These are phyloP conservation scores for Leuciscus waleckii DNA, from an alignment of 2,797 vertebrate genomes.

Conservation along the genomic window DNA sequence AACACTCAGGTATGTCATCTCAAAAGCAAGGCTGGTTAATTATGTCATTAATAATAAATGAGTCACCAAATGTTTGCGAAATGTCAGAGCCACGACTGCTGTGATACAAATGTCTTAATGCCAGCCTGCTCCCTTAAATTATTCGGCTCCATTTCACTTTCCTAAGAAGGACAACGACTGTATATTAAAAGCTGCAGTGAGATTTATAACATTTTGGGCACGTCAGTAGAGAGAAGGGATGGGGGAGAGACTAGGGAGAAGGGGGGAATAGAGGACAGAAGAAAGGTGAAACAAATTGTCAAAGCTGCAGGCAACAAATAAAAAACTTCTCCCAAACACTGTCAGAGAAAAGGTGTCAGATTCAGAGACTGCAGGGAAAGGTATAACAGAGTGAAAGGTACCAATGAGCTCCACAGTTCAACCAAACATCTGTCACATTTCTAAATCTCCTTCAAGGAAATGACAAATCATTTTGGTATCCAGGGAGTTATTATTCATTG, in stretches of 20 bases:
- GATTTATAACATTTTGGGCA: slow-evolving; percentile 11
- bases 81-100: slow-evolving; percentile 7
- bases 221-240: slow-evolving; percentile 12
- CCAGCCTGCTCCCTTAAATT: neutral
- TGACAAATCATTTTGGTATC: slow-evolving; percentile 24
- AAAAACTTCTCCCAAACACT: slow-evolving; percentile 2
- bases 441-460: slow-evolving; percentile 23
- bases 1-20: slow-evolving; percentile 10
- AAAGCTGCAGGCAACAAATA: slow-evolving; percentile 21
- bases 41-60: slow-evolving; percentile 35
- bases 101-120: slow-evolving; percentile 13
- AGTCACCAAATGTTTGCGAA: slow-evolving; percentile 22
- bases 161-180: slow-evolving; percentile 2
- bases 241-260: neutral
- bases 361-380: slow-evolving; percentile 8
- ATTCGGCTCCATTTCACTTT: neutral
- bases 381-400: neutral
- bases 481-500: neutral
- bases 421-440: slow-evolving; percentile 34
- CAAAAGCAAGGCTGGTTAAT: neutral
- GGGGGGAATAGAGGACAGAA: slow-evolving; percentile 9
- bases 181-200: slow-evolving; percentile 12
- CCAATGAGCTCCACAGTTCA: slow-evolving; percentile 1
- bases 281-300: slow-evolving; percentile 9
- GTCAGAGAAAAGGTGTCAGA: slow-evolving; percentile 13